phyloP scores from a whole-genome alignment of 2,888 invertebrate genomes.

The Platycheirus albimanus region DNA sequence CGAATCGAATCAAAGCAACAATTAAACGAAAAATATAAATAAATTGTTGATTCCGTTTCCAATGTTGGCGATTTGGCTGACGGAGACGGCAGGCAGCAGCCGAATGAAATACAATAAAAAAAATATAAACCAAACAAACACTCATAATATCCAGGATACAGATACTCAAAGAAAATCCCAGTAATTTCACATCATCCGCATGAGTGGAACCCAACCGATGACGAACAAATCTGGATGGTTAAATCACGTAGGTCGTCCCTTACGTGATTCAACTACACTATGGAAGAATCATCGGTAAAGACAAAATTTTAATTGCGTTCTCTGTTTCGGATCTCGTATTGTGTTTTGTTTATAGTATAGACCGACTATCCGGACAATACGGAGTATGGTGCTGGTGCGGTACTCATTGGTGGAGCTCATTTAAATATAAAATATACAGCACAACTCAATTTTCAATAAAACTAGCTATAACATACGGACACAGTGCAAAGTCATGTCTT shows the following conservation, averaged over 20 bases:
- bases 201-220: constrained; percentile 14
- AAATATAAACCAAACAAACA: constrained; percentile 1
- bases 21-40: constrained; percentile 67
- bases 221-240: constrained; percentile 40
- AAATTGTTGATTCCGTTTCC: constrained; percentile 56
- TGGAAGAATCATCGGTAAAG: constrained; percentile 50
- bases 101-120: background rate
- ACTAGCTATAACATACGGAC: constrained; percentile 1
- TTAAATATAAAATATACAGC: constrained; percentile 67
- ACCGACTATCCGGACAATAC: too few species aligned
- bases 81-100: too few species aligned
- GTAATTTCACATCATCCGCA: constrained; percentile 53
- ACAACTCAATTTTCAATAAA: constrained; percentile 41
- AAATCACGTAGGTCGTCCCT: constrained; percentile 69
- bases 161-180: constrained; percentile 60
- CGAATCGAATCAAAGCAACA: constrained; percentile 61
- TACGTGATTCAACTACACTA: constrained; percentile 61
- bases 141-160: constrained; percentile 30
- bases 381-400: too few species aligned
- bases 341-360: background rate
- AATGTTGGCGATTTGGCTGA: too few species aligned
- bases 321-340: constrained; percentile 14
- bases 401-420: constrained; percentile 38
- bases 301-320: constrained; percentile 59
- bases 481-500: constrained; percentile 51